Base-by-base conservation (phyloP, 2,113 vertebrate species). In the Ptychochromis oligacanthus region DNA sequence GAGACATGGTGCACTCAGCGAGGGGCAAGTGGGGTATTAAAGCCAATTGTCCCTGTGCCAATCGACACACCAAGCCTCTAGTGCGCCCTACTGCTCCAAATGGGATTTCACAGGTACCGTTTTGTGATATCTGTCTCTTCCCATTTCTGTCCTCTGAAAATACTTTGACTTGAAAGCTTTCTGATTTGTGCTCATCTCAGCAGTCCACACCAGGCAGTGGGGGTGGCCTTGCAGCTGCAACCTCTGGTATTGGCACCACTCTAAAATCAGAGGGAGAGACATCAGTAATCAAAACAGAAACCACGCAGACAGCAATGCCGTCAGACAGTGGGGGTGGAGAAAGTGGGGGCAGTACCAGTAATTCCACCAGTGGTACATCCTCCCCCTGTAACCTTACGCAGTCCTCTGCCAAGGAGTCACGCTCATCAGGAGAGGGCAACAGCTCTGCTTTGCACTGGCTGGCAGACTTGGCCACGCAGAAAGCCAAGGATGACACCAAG, bases 11-110 rank as follows among this genome's bases (percentile, higher is more conserved):
- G 85, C 98, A 99, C 80, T 96, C 97, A 88, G 98, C 98, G 24
- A 96, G 98, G 90, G 98, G 98, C 79, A 99, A 99, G 81, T 99
- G 98, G 98, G 98, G 98, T 79, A 99, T 99, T 91, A 99, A 99
- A 95, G 98, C 98, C 12, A 99, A 99, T 64, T 99, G 98, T 85
- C 98, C 98, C 0, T 99, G 98, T 92, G 97, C 97, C 91, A 99
- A 94, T 95, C 96, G 98, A 85, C 97, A 99, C 84, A 97, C 89
- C 80, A 99, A 97, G 95, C 97, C 98, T 0, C 95, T 97, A 22
- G 90, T 97, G 87, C 97, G 98, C 89, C 97, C 97, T 14, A 96
- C 96, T 90, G 97, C 97, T 88, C 97, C 97, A 81, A 99, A 99
- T 87, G 98, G 98, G 62, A 97, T 99, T 89, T 97, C 97, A 93